A percentile compares a stretch with the other conserved stretches of the same genome.
Conservation (phyloP, 2,888 invertebrate genomes). For the Cheilosia scutellata region DNA sequence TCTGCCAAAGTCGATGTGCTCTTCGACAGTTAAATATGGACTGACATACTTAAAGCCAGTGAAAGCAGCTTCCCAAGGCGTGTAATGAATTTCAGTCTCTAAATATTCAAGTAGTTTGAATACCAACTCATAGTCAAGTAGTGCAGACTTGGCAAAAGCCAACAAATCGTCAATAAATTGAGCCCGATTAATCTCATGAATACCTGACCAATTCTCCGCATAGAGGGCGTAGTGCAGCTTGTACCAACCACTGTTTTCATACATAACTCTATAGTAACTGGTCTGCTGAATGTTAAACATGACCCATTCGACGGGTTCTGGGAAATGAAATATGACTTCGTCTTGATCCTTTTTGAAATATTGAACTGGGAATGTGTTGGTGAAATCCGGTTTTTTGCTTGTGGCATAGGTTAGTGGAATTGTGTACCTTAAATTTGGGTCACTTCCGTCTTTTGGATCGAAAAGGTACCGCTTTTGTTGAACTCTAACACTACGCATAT, state of each 20-base stretch:
- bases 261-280: conserved; percentile 87
- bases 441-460: conserved; percentile 75
- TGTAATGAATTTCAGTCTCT: conserved; percentile 87
- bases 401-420: conserved; percentile 81
- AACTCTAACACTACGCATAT: conserved; percentile 63
- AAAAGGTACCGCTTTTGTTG: conserved; percentile 79
- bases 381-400: conserved; percentile 77
- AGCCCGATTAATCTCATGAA: conserved; percentile 87
- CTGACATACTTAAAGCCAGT: conserved; percentile 83
- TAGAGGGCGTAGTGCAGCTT: conserved; percentile 76
- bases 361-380: conserved; percentile 76
- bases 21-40: conserved; percentile 79
- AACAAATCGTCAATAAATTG: conserved; percentile 91
- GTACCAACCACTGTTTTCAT: conserved; percentile 87
- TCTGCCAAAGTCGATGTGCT: conserved; percentile 78
- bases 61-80: conserved; percentile 91
- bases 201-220: conserved; percentile 74
- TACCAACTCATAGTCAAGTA: conserved; percentile 84
- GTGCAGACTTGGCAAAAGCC: conserved; percentile 86
- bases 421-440: conserved; percentile 78
- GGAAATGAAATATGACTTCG: conserved; percentile 42
- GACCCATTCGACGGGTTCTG: conserved; percentile 79
- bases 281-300: conserved; percentile 81
- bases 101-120: conserved; percentile 89
- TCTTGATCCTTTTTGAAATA: conserved; percentile 76